A percentile compares a stretch with the other conserved stretches of the same genome.
Conservation (phyloP, 2,888 invertebrate genomes). For the Nineta flava region DNA sequence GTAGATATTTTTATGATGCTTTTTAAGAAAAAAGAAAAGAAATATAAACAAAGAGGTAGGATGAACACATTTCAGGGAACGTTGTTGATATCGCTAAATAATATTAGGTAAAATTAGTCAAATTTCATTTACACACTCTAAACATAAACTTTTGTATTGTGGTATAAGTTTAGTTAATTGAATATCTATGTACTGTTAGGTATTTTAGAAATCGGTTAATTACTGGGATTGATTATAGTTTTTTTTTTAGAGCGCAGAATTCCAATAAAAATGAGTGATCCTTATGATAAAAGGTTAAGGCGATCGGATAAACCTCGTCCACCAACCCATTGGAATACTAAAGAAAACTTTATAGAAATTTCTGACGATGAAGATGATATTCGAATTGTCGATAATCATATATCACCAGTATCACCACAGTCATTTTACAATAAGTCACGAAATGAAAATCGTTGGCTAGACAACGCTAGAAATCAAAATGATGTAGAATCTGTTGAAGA, state of each 20-base stretch:
- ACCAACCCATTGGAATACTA: neutral
- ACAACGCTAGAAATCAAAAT: neutral
- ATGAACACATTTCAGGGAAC: no score
- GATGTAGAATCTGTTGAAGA: neutral
- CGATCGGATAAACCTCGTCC: neutral
- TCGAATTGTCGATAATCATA: neutral
- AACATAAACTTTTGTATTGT: no score
- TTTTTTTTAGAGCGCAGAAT: neutral
- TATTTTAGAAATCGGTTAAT: no score
- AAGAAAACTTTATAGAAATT: constrained; percentile 2
- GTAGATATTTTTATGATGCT: no score
- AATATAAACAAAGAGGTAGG: no score
- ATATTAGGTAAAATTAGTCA: neutral
- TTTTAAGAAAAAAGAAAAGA: no score
- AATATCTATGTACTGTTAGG: no score
- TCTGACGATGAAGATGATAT: constrained; percentile 6
- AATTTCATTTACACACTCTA: neutral
- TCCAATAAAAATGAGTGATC: neutral
- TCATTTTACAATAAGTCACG: neutral
- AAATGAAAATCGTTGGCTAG: neutral
- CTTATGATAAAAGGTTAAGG: neutral
- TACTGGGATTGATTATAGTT: neutral
- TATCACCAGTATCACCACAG: no score
- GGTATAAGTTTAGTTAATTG: no score
- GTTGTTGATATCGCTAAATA: no score